Evolutionary conservation across 2,888 invertebrate species (phyloP), one percentile per base, ranked within the genome.

Genomic region (Lasioglossum pauxillum): DNA sequence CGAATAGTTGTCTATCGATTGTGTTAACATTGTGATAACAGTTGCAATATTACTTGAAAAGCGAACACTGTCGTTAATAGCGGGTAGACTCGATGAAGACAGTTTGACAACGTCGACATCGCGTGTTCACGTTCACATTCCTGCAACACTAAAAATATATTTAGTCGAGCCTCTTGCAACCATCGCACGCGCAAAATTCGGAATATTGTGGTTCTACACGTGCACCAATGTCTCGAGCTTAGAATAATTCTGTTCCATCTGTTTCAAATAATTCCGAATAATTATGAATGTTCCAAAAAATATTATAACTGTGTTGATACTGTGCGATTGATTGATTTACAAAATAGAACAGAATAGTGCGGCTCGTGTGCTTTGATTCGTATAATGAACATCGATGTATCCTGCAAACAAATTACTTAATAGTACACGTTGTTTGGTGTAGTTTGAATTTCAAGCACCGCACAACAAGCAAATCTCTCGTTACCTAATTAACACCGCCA

Each of bases 131-230:
- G 74, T 67, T 75, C 49, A 76, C 73, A 41, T 49, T 38, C 69
- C 46, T 78, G n/a, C 49, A 46, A 74, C 27, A 74, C 84, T 81
- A 89, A 89, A 89, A 84, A 84, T 89, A 89, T 74, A 83, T 87
- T 75, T 44, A 83, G 80, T 73, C 72, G 67, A 46, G 57, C 41
- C 64, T 76, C 69, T 69, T 76, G 46, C 27, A 46, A 10, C 60
- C 67, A 60, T 60, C 16, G 19, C 49, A 44, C 41, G 46, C 27
- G n/a, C 16, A 83, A 27, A 79, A 49, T 83, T 38, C 73, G n/a
- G 67, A 27, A 67, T 74, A 76, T 81, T 23, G 53, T 35, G 71
- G 14, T 75, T 16, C 5, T 12, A 64, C 57, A 46, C 14, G 49
- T 69, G 69, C 38, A 23, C 10, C 69, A 31, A 31, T 64, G 64